phyloP scores from a whole-genome alignment of 2,797 vertebrate genomes.

The Coregonus ussuriensis region DNA sequence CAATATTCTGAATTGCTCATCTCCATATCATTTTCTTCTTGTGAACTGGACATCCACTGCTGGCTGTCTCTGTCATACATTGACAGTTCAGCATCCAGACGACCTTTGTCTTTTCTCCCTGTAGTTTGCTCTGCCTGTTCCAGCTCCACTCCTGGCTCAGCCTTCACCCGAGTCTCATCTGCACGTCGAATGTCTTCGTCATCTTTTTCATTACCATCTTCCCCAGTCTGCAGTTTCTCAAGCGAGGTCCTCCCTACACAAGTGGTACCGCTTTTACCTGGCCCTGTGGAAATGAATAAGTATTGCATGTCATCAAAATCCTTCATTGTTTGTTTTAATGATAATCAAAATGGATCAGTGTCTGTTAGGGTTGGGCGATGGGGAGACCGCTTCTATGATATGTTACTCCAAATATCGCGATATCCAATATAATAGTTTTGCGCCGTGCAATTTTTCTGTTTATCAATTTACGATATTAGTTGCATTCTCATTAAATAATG shows the following conservation, averaged over 20 bases:
- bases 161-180: constrained; percentile 54
- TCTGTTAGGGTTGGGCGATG: background rate
- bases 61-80: constrained; percentile 34
- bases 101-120: background rate
- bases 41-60: constrained; percentile 50
- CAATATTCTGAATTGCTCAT: constrained; percentile 35
- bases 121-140: constrained; percentile 8
- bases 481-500: too few relatives aligned
- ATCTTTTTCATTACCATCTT: background rate
- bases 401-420: background rate
- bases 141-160: constrained; percentile 43
- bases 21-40: constrained; percentile 39
- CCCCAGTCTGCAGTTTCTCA: constrained; percentile 16
- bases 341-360: background rate
- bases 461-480: too few relatives aligned
- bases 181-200: background rate
- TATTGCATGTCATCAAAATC: background rate
- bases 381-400: background rate
- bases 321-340: background rate
- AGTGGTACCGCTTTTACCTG: background rate
- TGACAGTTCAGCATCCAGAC: background rate
- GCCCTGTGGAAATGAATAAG: constrained; percentile 40
- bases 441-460: accelerated
- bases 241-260: constrained; percentile 17
- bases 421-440: too few relatives aligned